A percentile compares a stretch with the other conserved stretches of the same genome.
These are phyloP conservation scores for Metaphire vulgaris DNA, from an alignment of 1,140 invertebrate species.

Conservation along the genomic window DNA sequence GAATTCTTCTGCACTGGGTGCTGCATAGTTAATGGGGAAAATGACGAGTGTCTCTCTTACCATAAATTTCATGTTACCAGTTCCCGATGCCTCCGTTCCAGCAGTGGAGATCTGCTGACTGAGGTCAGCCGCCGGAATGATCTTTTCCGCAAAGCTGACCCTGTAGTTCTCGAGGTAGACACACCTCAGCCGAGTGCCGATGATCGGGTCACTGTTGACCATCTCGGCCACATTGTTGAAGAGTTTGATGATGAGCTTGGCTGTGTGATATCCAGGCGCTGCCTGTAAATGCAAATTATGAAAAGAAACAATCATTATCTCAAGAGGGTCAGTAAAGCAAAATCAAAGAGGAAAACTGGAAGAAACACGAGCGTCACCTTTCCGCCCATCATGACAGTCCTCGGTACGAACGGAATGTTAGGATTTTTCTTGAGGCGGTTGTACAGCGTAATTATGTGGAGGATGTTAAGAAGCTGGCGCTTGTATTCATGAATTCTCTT, in stretches of 20 bases:
- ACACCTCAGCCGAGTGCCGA: conserved; percentile 90
- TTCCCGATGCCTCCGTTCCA: conserved; percentile 96
- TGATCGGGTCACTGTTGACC: conserved; percentile 93
- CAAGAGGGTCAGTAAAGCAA: background rate
- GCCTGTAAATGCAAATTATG: conserved; percentile 56
- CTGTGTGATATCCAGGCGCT: conserved; percentile 94
- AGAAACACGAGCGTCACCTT: conserved; percentile 60
- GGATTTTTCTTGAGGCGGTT: conserved; percentile 95
- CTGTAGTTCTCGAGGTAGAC: conserved; percentile 97
- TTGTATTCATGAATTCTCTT: conserved; percentile 99
- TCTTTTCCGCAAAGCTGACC: conserved; percentile 93
- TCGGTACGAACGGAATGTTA: conserved; percentile 66
- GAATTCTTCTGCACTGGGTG: too few relatives aligned
- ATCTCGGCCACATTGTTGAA: conserved; percentile 81
- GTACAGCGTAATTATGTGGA: conserved; percentile 95
- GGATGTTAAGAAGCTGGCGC: conserved; percentile 87
- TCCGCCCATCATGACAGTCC: conserved; percentile 96
- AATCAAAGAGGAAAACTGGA: background rate
- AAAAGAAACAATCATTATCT: background rate
- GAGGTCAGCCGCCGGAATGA: conserved; percentile 96
- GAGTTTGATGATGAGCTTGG: conserved; percentile 92
- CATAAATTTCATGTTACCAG: too few relatives aligned
- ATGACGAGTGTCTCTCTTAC: too few relatives aligned
- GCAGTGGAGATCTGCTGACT: conserved; percentile 97
- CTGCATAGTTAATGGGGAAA: too few relatives aligned